phyloP scores from a whole-genome alignment of 2,888 invertebrate species.

The Eucera pruinosa region DNA sequence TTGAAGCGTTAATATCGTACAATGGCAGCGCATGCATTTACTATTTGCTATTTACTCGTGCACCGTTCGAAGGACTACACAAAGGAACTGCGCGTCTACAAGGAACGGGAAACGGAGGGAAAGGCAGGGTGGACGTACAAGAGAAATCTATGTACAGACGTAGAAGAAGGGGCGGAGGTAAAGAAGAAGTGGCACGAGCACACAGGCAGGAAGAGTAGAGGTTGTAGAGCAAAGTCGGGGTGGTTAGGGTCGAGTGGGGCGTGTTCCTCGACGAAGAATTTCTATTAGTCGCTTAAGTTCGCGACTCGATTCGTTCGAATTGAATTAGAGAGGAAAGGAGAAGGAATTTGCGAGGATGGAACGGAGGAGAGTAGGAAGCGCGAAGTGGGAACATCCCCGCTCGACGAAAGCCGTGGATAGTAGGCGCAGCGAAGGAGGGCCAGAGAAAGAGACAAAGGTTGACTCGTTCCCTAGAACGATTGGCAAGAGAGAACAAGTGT shows the following conservation, averaged over 20 bases:
- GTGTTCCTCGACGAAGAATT: conserved; percentile 28
- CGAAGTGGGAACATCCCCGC: conserved; percentile 36
- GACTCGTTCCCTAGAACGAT: conserved; percentile 38
- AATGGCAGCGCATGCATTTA: conserved; percentile 44
- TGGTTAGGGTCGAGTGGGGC: conserved; percentile 23
- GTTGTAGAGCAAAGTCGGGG: neutral
- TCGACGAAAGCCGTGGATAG: conserved; percentile 19
- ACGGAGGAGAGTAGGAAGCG: too few relatives aligned
- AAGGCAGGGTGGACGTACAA: conserved; percentile 18
- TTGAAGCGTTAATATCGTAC: conserved; percentile 13
- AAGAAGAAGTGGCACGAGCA: conserved; percentile 43
- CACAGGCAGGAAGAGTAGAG: conserved; percentile 34
- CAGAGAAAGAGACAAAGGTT: conserved; percentile 48
- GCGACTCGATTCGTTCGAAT: neutral
- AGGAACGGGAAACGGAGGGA: neutral
- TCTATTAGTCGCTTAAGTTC: neutral
- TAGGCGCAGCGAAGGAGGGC: conserved; percentile 45
- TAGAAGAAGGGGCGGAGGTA: neutral
- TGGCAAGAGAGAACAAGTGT: conserved; percentile 57
- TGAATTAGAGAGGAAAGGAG: neutral
- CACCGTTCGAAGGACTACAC: conserved; percentile 32
- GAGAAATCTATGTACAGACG: too few relatives aligned
- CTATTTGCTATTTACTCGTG: too few relatives aligned
- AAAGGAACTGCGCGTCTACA: conserved; percentile 18
- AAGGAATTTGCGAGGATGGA: too few relatives aligned